phyloP scores from a whole-genome alignment of 1,140 invertebrate genomes.

The Chlorops oryzae region DNA sequence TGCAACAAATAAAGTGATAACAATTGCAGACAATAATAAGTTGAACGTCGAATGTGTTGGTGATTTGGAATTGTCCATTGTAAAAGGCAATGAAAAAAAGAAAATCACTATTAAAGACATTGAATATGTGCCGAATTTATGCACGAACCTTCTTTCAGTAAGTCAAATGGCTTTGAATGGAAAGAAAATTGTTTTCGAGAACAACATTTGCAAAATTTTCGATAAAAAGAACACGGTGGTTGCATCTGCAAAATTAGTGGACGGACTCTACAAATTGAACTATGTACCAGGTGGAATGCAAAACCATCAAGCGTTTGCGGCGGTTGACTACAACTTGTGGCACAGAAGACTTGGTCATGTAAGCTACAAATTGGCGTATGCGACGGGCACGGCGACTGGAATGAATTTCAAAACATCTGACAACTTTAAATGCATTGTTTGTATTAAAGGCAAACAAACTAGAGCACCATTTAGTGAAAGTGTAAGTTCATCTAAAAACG shows the following conservation, averaged over 20 bases:
- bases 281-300: background rate
- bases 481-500: conserved; percentile 16
- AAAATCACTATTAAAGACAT: conserved; percentile 3
- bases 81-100: background rate
- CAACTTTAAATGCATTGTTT: conserved; percentile 23
- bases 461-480: conserved; percentile 16
- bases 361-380: conserved; percentile 3
- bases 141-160: conserved; percentile 9
- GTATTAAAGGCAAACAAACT: conserved; percentile 30
- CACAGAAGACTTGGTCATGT: conserved; percentile 20
- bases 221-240: conserved; percentile 7
- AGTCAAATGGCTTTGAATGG: conserved; percentile 2
- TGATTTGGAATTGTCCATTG: conserved; percentile 2
- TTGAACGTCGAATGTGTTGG: conserved; percentile 6
- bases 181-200: background rate
- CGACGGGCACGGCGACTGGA: background rate
- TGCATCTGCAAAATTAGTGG: background rate
- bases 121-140: conserved; percentile 7
- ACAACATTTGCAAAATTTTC: conserved; percentile 17
- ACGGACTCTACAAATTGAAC: conserved; percentile 9
- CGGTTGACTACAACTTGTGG: conserved; percentile 15
- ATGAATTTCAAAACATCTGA: background rate
- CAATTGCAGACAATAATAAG: conserved; percentile 10
- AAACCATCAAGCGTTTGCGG: background rate
- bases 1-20: background rate